A percentile compares a stretch with the other conserved stretches of the same genome.
phyloP scores from a whole-genome alignment of 2,888 invertebrate genomes.

The Sialis lutaria region DNA sequence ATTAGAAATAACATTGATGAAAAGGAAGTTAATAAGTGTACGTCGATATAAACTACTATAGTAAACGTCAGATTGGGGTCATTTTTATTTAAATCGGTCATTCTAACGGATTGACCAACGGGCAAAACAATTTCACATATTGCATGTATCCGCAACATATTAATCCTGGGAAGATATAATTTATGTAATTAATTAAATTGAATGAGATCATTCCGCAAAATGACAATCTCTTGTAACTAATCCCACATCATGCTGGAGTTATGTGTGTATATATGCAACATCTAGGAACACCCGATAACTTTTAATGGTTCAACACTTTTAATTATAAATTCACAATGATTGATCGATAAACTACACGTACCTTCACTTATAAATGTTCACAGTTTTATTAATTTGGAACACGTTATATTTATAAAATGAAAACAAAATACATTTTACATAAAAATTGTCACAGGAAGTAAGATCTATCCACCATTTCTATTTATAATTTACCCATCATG shows the following conservation, averaged over 20 bases:
- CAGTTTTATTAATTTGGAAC: not conserved
- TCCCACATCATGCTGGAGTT: slow-evolving; percentile 3
- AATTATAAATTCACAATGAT: too few species aligned
- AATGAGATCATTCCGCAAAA: slow-evolving; percentile 1
- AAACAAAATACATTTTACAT: slow-evolving; percentile 3
- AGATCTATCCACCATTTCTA: slow-evolving; percentile 21
- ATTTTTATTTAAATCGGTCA: slow-evolving; percentile 20
- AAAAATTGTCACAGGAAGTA: slow-evolving; percentile 10
- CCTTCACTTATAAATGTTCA: slow-evolving; percentile 2
- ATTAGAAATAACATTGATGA: not conserved
- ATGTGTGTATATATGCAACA: slow-evolving; percentile 16
- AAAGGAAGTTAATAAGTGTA: not conserved
- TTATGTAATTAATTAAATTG: not conserved
- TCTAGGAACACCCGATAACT: slow-evolving; percentile 15
- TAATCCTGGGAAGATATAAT: not conserved
- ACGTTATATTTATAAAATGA: not conserved
- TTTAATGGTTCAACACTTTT: not conserved
- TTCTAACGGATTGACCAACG: not conserved
- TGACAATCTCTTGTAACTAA: slow-evolving; percentile 2
- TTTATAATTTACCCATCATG: slow-evolving; percentile 8
- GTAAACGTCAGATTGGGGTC: slow-evolving; percentile 26
- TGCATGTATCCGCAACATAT: not conserved
- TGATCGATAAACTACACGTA: not conserved
- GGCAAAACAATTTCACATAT: not conserved
- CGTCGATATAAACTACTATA: not conserved